Conservation (phyloP, 2,797 vertebrate species). For the Micrastur ruficollis region DNA sequence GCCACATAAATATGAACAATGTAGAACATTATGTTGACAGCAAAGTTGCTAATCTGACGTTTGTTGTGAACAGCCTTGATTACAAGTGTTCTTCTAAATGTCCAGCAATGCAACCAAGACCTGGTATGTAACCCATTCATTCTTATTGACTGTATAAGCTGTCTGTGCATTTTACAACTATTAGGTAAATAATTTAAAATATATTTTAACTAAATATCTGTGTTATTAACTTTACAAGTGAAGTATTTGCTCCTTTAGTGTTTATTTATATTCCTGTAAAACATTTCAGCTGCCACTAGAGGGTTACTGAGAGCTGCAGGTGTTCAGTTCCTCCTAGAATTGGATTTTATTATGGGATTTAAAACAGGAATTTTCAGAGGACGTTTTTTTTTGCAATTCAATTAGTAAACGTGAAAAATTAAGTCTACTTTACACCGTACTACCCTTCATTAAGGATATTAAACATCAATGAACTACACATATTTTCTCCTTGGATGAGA, state of each 20-base stretch:
- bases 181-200: background rate
- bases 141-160: background rate
- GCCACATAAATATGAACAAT: conserved; percentile 85
- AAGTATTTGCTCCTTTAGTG: background rate
- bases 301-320: conserved; percentile 23
- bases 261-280: background rate
- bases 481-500: background rate
- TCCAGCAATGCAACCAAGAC: conserved; percentile 39
- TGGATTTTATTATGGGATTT: background rate
- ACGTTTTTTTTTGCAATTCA: background rate
- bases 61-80: conserved; percentile 82
- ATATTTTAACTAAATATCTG: background rate
- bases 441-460: background rate
- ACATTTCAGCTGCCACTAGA: conserved; percentile 25
- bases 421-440: background rate
- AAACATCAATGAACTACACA: background rate
- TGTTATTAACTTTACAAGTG: background rate
- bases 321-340: background rate
- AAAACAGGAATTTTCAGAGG: background rate
- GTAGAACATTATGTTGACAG: conserved; percentile 85
- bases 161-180: background rate
- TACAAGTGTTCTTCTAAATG: conserved; percentile 85
- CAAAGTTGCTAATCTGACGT: conserved; percentile 88
- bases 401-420: background rate
- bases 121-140: conserved; percentile 68